Base-by-base conservation (phyloP, 2,113 vertebrate genomes). In the Hippolais icterina region DNA sequence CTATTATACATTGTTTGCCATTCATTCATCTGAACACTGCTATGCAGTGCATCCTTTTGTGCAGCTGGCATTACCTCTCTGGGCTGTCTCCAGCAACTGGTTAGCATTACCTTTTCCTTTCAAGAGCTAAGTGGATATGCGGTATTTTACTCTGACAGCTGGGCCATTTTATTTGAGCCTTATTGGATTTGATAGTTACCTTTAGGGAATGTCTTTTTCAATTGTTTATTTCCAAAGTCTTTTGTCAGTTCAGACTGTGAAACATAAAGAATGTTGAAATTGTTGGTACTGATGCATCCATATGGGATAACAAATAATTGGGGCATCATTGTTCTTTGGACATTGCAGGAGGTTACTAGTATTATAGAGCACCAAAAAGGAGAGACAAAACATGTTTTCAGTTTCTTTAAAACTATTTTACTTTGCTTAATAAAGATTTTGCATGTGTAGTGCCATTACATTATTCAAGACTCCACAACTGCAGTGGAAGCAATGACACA, bases 111-210 rank as follows among this genome's bases (percentile, higher is more conserved):
- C 97, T 98, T 97, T 97, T 92, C 89, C 95, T 96, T 96, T 96
- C 95, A 97, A 97, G 95, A 97, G 91, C 81, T 95, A 97, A 98
- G 96, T 97, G 97, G 96, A 96, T 97, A 96, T 94, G 81, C 76
- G 69, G 90, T 97, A 98, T 98, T 98, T 98, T 97, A 96, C 83
- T 94, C 92, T 98, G 98, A 98, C 97, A 98, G 97, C 95, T 94
- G 79, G 91, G 89, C 94, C 91, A 90, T 98, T 98, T 98, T 93
- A 95, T 94, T 98, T 97, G 97, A 98, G 96, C 83, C 97, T 98
- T 98, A 98, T 98, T 98, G 96, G 87, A 96, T 93, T 97, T 98
- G 98, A 98, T 98, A 94, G 97, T 92, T 98, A 98, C 98, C 97
- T 97, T 98, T 92, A 98, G 96, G 97, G 95, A 97, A 97, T 97